Evolutionary conservation across 92 coral and sea anemone species (phyloP), one percentile per base, ranked within the genome.

Genomic region (Palythoa grandis): DNA sequence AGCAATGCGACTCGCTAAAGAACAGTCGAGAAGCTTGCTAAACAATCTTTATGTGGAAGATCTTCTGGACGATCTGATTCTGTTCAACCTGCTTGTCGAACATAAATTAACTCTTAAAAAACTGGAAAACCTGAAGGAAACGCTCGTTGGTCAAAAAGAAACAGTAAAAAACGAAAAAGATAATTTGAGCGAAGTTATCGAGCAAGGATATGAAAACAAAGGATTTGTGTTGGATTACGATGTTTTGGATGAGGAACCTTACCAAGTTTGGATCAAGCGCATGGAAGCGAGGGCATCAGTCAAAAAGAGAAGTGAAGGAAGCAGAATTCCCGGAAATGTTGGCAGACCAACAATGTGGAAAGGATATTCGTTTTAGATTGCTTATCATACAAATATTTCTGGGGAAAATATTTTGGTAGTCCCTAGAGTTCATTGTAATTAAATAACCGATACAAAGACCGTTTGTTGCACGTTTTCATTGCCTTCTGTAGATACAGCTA

Each of bases 311-410:
- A 23, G 14, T 6, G 85, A 66, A 13, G 40, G 43, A 20, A 53
- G 35, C 3, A 48, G 85, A 11, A 25, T 80, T 23, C 85, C 85
- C 3, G 85, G 85, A 1, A 63, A 47, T 5, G 85, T 80, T 22
- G 85, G 85, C 25, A 66, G 85, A 43, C 85, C 85, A 0, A 80
- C 85, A 16, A 35, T 65, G 63, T 80, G 85, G 85, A 80, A 80
- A 63, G 85, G 85, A 7, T 80, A 22, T 48, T 29, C 10, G 3
- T 48, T 48, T 40, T 80, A 67, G 72, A 10, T 58, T 78, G 7
- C 23, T 14, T 5, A 39, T 43, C 19, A 7, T 37, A 70, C 22
- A 29, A 29, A 29, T 29, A 29, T 29, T 29, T 29, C 35, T 29
- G 35, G 35, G 35, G 35, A 29, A 29, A 29, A 29, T 29, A 29